Conservation (phyloP, 2,797 vertebrate species). For the Zalophus californianus region DNA sequence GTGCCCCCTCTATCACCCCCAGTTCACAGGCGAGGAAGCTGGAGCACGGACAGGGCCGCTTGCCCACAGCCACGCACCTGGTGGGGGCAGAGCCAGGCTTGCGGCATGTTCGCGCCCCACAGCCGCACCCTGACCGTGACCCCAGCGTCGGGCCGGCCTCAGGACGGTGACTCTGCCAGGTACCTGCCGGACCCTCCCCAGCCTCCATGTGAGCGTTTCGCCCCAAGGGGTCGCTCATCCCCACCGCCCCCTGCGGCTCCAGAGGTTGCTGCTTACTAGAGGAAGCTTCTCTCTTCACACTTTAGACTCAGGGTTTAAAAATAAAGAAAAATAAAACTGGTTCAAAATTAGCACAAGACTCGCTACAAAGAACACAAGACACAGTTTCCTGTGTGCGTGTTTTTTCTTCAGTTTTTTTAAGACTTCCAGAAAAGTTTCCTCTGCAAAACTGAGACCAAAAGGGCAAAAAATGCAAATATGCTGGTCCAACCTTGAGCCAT, state of each 20-base stretch:
- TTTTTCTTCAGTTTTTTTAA: constrained; percentile 66
- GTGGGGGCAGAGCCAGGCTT: not conserved
- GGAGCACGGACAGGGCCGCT: not conserved
- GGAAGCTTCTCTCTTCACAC: constrained; percentile 51
- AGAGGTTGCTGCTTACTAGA: not conserved
- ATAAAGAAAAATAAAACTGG: constrained; percentile 83
- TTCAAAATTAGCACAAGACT: constrained; percentile 86
- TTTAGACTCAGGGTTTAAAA: constrained; percentile 64
- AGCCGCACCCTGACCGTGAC: fast-evolving
- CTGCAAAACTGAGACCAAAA: constrained; percentile 74
- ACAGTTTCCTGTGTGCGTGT: constrained; percentile 90
- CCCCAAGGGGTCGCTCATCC: not conserved
- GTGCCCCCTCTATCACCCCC: fast-evolving
- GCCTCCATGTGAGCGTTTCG: fast-evolving
- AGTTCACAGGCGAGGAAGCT: not conserved
- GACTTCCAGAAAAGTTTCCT: constrained; percentile 87
- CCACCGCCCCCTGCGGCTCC: not conserved
- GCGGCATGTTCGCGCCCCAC: not conserved
- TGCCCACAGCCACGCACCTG: not conserved
- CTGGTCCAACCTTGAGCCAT: not conserved
- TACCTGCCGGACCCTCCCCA: not conserved
- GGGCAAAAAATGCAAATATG: constrained; percentile 65
- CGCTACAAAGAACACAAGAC: constrained; percentile 74
- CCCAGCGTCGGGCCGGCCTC: fast-evolving
- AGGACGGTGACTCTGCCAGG: fast-evolving